Base-by-base conservation (phyloP, 2,113 vertebrate genomes). In the Actinemys pallida region DNA sequence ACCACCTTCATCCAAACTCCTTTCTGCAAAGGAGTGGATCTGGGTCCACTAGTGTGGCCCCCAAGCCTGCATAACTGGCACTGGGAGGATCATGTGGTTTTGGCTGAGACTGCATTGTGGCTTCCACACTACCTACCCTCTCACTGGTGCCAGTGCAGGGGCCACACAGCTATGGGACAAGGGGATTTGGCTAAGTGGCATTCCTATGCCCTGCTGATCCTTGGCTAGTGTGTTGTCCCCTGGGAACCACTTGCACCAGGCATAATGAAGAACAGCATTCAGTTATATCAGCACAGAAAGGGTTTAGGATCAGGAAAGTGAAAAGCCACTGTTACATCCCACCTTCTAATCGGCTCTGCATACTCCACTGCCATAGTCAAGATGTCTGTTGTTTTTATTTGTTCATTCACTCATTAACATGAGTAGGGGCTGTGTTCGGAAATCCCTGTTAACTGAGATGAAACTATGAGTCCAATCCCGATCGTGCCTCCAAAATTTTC, bases 281-380 rank as follows among this genome's bases (percentile, higher is more conserved):
- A 39, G n/a, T 39, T 72, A 22, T 72, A 9, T n/a, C 65, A 22
- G n/a, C n/a, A 22, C 35, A 72, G 65, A 39, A n/a, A 20, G 19
- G 83, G 17, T 83, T 87, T 54, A 84, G 6, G 35, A 79, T 25
- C 90, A 35, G 56, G 8, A 27, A 4, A 13, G n/a, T 4, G 24
- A 87, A 90, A 29, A 76, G 72, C 3, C 45, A 47, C 3, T 2
- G n/a, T 83, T 42, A 56, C 10, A 65, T 72, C 78, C 25, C 11
- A 12, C 75, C 45, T 89, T 25, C 27, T 78, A 81, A 90, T 49
- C 2, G 83, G 54, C 22, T 39, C n/a, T 25, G 9, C 31, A 5
- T 8, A 3, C 22, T 88, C 9, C 17, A 76, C 25, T 39, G 52
- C 25, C 0, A 0, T 83, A 84, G 75, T 0, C 10, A 72, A 10